These are phyloP conservation scores for Phytoseiulus persimilis DNA, from an alignment of 2,888 invertebrate genomes.

Conservation along the genomic window DNA sequence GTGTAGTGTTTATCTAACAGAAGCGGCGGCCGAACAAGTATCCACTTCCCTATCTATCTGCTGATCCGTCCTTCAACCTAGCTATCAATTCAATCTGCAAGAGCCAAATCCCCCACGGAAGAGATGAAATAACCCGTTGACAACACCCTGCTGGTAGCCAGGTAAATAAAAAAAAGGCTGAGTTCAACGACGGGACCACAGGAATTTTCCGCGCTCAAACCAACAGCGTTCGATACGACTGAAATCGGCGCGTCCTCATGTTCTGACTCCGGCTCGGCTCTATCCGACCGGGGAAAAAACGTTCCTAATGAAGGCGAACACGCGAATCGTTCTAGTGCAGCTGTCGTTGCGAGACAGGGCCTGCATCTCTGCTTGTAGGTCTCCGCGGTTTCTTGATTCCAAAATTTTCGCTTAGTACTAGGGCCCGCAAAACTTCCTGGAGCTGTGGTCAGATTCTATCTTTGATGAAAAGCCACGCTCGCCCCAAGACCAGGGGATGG, in stretches of 20 bases:
- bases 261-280: background rate
- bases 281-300: background rate
- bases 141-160: background rate
- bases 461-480: too few species aligned
- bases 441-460: too few species aligned
- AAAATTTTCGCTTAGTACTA: background rate
- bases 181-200: background rate
- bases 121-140: background rate
- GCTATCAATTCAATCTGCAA: background rate
- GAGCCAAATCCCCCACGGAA: background rate
- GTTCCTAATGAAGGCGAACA: background rate
- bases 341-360: background rate
- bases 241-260: background rate
- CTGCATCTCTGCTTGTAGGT: background rate
- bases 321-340: background rate
- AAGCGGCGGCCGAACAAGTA: background rate
- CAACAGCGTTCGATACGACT: background rate
- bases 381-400: background rate
- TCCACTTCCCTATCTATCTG: background rate
- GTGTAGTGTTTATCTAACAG: background rate
- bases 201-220: background rate
- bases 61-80: background rate
- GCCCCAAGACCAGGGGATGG: too few species aligned
- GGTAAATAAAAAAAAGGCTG: background rate
- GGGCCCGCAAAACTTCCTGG: background rate